Conservation (phyloP, 1,140 invertebrate genomes). For the Melanaphis sacchari region DNA sequence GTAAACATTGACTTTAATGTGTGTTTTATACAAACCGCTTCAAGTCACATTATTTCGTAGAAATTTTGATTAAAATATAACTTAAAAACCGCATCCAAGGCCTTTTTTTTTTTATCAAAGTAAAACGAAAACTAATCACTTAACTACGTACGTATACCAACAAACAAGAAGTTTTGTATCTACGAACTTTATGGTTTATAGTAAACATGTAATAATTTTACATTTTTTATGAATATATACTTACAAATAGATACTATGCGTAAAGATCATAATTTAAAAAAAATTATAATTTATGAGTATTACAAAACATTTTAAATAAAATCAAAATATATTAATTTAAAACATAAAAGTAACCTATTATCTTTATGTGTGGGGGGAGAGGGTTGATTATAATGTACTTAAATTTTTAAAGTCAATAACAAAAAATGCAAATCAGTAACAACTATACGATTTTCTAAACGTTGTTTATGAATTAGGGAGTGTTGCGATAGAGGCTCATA, state of each 20-base stretch:
- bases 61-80: background rate
- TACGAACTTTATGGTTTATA: background rate
- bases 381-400: background rate
- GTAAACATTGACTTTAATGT: background rate
- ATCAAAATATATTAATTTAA: too few species aligned
- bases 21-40: background rate
- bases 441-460: background rate
- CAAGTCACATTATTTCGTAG: background rate
- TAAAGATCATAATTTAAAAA: too few species aligned
- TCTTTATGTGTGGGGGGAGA: background rate
- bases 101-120: background rate
- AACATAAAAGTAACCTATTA: too few species aligned
- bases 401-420: background rate
- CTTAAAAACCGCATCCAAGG: background rate
- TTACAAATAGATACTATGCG: too few species aligned
- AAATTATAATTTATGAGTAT: too few species aligned
- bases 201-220: background rate
- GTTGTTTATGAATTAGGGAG: background rate
- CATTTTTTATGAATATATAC: background rate
- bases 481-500: background rate
- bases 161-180: background rate
- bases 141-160: background rate
- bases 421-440: background rate
- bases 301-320: too few species aligned
- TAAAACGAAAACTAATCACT: background rate